Conservation (phyloP, 92 coral and sea anemone genomes). For the Epizoanthus stellaris region DNA sequence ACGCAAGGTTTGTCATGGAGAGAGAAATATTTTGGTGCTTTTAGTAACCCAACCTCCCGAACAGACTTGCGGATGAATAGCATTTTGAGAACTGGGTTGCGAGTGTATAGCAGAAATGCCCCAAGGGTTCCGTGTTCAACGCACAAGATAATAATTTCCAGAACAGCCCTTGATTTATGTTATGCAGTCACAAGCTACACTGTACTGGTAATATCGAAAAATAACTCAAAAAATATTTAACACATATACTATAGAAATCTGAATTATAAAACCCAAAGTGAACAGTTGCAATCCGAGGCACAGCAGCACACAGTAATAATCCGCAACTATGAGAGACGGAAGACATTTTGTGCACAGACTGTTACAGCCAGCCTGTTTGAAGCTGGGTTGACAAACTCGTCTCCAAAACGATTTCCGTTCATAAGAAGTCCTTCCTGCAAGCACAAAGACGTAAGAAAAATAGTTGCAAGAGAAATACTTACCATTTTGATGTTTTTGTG, state of each 20-base stretch:
- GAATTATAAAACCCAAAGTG: not conserved
- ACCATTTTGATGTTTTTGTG: constrained; percentile 35
- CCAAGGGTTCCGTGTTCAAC: not conserved
- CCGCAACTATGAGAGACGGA: not conserved
- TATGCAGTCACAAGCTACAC: not conserved
- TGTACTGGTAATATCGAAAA: not conserved
- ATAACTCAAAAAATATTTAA: not conserved
- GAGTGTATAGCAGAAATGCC: constrained; percentile 7
- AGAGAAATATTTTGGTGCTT: not conserved
- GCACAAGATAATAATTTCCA: constrained; percentile 2
- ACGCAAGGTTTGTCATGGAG: constrained; percentile 35
- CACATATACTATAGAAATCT: not conserved
- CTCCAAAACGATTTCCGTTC: not conserved
- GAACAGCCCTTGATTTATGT: not conserved
- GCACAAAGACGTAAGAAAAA: not conserved
- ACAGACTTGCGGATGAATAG: constrained; percentile 22
- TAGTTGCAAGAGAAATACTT: constrained; percentile 13
- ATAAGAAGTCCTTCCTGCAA: not conserved
- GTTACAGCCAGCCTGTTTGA: not conserved
- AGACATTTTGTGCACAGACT: not conserved
- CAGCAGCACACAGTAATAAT: not conserved
- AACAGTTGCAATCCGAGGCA: not conserved
- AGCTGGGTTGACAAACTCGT: not conserved
- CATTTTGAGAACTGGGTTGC: not conserved
- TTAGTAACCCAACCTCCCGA: not conserved